Conservation (phyloP, 2,797 vertebrate genomes). For the Dromococcyx pavoninus region DNA sequence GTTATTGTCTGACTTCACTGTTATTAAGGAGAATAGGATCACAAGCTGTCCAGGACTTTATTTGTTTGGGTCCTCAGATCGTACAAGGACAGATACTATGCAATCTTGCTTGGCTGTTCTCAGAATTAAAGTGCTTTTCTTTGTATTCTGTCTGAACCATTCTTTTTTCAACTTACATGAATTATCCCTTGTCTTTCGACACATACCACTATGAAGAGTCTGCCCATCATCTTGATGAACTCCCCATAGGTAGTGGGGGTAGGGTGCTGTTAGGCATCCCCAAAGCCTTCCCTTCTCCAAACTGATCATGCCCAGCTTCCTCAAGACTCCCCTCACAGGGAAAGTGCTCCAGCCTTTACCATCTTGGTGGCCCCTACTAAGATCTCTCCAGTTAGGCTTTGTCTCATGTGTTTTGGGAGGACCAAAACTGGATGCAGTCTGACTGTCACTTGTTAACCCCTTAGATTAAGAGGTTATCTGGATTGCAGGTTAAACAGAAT, state of each 20-base stretch:
- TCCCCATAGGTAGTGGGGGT: neutral
- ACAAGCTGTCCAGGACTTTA: neutral
- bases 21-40: neutral
- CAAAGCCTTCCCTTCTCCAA: neutral
- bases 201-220: neutral
- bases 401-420: neutral
- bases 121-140: neutral
- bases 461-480: neutral
- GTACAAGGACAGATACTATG: neutral
- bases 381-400: neutral
- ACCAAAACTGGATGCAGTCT: neutral
- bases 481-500: neutral
- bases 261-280: neutral
- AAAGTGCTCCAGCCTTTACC: neutral
- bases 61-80: neutral
- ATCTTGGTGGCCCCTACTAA: neutral
- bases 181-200: neutral
- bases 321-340: neutral
- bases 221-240: accelerated
- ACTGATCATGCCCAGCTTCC: neutral
- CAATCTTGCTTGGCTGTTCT: neutral
- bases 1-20: neutral
- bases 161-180: accelerated
- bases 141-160: neutral
- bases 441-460: neutral